These are phyloP conservation scores for Sebastes trivittatus DNA, from an alignment of 2,797 vertebrate species.

Conservation along the genomic window DNA sequence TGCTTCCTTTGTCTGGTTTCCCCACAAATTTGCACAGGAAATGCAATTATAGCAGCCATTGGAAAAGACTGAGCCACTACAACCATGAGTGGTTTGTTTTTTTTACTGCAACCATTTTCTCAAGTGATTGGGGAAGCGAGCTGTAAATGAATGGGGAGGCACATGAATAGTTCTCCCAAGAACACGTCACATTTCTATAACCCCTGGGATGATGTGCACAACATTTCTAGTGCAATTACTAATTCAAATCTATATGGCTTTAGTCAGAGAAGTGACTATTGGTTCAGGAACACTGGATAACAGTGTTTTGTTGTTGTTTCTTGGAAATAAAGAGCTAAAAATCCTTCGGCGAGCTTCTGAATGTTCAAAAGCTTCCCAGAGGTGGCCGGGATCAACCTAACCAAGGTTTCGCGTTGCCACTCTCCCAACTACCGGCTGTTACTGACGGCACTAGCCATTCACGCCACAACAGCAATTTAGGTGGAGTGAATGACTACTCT, in stretches of 20 bases:
- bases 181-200: conserved; percentile 64
- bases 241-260: conserved; percentile 41
- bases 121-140: conserved; percentile 81
- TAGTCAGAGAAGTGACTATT: conserved; percentile 30
- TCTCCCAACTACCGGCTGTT: conserved; percentile 80
- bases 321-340: conserved; percentile 14
- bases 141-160: conserved; percentile 76
- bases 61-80: conserved; percentile 68
- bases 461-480: conserved; percentile 14
- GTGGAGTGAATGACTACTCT: conserved; percentile 25
- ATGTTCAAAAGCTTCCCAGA: conserved; percentile 30
- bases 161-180: conserved; percentile 64
- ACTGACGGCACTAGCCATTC: conserved; percentile 18
- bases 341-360: background rate
- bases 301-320: conserved; percentile 38
- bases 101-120: conserved; percentile 78
- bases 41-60: conserved; percentile 75
- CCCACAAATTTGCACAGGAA: conserved; percentile 76
- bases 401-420: conserved; percentile 70
- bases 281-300: conserved; percentile 11
- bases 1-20: conserved; percentile 62
- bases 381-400: background rate
- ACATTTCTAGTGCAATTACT: conserved; percentile 39
- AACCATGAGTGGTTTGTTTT: conserved; percentile 72
- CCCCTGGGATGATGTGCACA: conserved; percentile 50